phyloP scores from a whole-genome alignment of 92 coral and sea anemone species.

The Zoanthus sansibaricus region DNA sequence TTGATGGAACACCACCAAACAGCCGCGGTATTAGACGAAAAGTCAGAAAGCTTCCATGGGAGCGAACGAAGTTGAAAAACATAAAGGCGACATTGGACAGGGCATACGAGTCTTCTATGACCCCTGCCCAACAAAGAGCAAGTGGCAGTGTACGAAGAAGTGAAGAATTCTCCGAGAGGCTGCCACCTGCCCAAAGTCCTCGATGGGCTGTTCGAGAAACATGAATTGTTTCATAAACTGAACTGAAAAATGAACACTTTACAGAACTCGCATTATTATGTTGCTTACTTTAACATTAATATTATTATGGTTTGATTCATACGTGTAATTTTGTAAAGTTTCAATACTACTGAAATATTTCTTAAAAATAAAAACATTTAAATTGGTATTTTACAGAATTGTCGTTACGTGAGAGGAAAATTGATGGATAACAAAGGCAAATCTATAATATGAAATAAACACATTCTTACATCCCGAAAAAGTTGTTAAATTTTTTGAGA shows the following conservation, averaged over 20 bases:
- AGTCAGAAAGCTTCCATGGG: background rate
- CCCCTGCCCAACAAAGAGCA: slow-evolving; percentile 7
- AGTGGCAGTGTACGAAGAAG: slow-evolving; percentile 2
- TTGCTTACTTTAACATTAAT: too few relatives aligned
- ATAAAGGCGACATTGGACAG: slow-evolving; percentile 13
- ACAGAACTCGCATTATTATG: background rate
- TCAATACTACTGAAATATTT: too few relatives aligned
- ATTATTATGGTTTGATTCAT: too few relatives aligned
- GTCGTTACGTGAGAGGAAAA: background rate
- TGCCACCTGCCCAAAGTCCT: slow-evolving; percentile 27
- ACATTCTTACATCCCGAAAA: background rate
- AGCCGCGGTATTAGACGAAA: background rate
- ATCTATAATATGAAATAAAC: background rate
- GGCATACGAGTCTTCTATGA: background rate
- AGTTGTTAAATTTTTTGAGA: background rate
- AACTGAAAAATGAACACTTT: slow-evolving; percentile 18
- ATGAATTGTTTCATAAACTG: background rate
- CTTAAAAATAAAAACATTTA: background rate
- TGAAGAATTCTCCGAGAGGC: slow-evolving; percentile 16
- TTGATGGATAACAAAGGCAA: background rate
- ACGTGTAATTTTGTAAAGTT: too few relatives aligned
- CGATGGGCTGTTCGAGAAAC: slow-evolving; percentile 34
- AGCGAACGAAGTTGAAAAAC: background rate
- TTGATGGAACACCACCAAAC: background rate
- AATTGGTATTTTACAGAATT: background rate